phyloP scores from a whole-genome alignment of 2,113 vertebrate genomes.

The Lepisosteus oculatus region DNA sequence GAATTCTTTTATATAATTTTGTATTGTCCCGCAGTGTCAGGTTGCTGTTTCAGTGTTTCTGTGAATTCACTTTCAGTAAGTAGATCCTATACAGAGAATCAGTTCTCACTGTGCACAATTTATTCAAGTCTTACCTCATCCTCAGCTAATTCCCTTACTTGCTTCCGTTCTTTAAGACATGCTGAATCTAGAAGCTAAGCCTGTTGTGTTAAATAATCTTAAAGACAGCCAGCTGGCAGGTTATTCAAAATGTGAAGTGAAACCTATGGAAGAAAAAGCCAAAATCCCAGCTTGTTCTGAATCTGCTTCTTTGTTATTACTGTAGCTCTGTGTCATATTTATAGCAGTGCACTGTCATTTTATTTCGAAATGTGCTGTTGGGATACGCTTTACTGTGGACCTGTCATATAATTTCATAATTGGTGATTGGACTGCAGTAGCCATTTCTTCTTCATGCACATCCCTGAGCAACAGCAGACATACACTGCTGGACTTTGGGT shows the following conservation, averaged over 20 bases:
- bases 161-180: slow-evolving; percentile 45
- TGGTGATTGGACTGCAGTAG: no score
- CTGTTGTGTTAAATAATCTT: slow-evolving; percentile 64
- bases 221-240: slow-evolving; percentile 64
- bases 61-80: slow-evolving; percentile 11
- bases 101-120: slow-evolving; percentile 20
- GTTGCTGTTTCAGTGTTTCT: neutral
- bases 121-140: slow-evolving; percentile 40
- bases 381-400: no score
- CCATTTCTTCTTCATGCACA: no score
- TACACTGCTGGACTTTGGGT: no score
- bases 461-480: no score
- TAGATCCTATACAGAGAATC: slow-evolving; percentile 13
- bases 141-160: slow-evolving; percentile 60
- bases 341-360: no score
- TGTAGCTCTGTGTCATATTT: no score
- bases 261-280: slow-evolving; percentile 7
- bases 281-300: neutral
- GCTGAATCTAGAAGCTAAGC: slow-evolving; percentile 49
- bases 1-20: no score
- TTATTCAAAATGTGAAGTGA: slow-evolving; percentile 25
- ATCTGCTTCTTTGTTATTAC: no score
- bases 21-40: neutral
- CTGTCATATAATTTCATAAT: no score
- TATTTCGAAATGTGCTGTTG: no score